Conservation (phyloP, 1,140 invertebrate species). For the Drosophila tristis region DNA sequence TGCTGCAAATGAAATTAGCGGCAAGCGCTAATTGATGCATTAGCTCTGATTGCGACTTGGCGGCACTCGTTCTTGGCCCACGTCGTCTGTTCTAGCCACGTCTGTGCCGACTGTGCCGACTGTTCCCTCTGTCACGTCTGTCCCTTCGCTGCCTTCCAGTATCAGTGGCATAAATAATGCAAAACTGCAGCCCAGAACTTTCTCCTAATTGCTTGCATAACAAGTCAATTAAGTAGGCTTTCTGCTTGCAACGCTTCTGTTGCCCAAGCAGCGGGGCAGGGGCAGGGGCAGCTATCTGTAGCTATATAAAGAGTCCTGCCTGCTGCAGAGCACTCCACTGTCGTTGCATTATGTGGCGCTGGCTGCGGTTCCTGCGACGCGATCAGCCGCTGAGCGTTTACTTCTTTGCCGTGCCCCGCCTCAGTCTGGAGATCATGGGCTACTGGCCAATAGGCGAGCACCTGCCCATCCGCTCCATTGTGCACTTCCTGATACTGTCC, state of each 20-base stretch:
- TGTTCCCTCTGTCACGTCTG: background rate
- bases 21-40: slow-evolving; percentile 49
- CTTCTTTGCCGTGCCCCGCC: slow-evolving; percentile 60
- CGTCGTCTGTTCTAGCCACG: background rate
- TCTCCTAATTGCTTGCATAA: slow-evolving; percentile 34
- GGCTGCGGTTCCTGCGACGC: slow-evolving; percentile 31
- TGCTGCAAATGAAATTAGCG: slow-evolving; percentile 43
- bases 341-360: slow-evolving; percentile 9
- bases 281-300: too few species aligned
- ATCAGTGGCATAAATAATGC: slow-evolving; percentile 14
- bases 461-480: slow-evolving; percentile 1
- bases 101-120: background rate
- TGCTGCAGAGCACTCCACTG: background rate
- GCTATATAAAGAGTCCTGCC: slow-evolving; percentile 11
- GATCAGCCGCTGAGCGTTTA: slow-evolving; percentile 49
- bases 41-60: slow-evolving; percentile 50
- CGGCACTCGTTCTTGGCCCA: slow-evolving; percentile 5
- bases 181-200: slow-evolving; percentile 6
- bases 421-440: slow-evolving; percentile 61
- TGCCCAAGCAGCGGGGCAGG: too few species aligned
- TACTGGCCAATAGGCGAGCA: slow-evolving; percentile 48
- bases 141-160: background rate
- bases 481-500: slow-evolving; percentile 56
- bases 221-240: slow-evolving; percentile 45
- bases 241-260: too few species aligned